phyloP scores from a whole-genome alignment of 2,797 vertebrate species.

The Dryobates pubescens region DNA sequence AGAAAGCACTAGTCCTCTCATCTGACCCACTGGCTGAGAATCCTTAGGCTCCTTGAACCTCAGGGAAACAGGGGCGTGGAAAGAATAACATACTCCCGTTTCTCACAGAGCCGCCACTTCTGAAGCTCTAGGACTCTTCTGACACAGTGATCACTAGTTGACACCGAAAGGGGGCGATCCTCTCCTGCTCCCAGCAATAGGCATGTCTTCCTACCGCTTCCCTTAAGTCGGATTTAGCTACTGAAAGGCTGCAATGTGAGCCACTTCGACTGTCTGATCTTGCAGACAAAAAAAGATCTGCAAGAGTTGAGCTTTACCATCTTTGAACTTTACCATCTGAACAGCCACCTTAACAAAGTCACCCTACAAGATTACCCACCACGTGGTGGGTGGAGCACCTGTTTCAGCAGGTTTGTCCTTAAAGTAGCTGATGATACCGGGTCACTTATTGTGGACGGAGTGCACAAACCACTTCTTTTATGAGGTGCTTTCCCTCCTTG shows the following conservation, averaged over 20 bases:
- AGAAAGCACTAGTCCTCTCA: slow-evolving; percentile 25
- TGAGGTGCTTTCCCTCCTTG: neutral
- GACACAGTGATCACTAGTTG: neutral
- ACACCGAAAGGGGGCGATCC: neutral
- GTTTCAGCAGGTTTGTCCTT: neutral
- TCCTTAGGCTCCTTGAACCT: neutral
- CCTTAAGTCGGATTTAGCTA: neutral
- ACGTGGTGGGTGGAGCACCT: neutral
- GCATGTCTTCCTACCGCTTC: neutral
- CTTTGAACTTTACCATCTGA: neutral
- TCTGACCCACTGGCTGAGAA: neutral
- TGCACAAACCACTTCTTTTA: neutral
- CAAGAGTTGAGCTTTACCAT: neutral
- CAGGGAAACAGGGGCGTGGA: neutral
- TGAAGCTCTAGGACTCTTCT: neutral
- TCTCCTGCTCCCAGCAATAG: neutral
- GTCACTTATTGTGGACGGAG: neutral
- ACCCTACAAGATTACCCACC: neutral
- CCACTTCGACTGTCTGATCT: slow-evolving; percentile 13
- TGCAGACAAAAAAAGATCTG: neutral
- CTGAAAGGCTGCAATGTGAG: slow-evolving; percentile 52
- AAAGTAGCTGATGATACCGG: neutral
- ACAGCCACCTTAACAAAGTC: neutral
- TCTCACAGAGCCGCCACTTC: neutral
- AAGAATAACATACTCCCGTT: neutral